Base-by-base conservation (phyloP, 2,888 invertebrate genomes). In the Drosophila anceps region DNA sequence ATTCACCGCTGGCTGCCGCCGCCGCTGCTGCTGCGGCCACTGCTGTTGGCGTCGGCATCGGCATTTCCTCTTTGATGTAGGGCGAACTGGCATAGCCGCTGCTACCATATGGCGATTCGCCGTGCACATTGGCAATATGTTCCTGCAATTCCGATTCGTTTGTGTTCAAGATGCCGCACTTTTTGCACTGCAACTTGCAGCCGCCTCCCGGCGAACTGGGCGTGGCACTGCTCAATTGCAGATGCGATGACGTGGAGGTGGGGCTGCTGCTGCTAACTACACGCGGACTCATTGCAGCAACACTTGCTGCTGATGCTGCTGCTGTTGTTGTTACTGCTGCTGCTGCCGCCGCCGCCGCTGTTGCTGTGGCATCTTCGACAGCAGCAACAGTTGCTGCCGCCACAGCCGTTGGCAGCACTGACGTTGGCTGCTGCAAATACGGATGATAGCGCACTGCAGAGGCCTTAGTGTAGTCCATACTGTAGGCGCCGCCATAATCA, bases 81-180 rank as follows among this genome's bases (percentile, higher is more conserved):
- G 92, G 91, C 2, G 90, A 91, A 27, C 88, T 91, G 53, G 90
- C 88, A 50, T 91, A 91, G 24, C 91, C 92, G 58, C 91, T 91
- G 76, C 91, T 91, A n/a, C 89, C 91, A 59, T 91, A 90, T 4
- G 92, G 84, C 15, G 90, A 92, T 29, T 91, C 89, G 0, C 93
- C 94, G 90, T 97, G 97, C 66, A 95, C 95, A 12, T 95, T 94
- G 80, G 95, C 95, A 70, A 96, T 94, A 90, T 97, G 97, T 83
- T 97, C 97, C 74, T 95, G 95, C 58, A 97, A 93, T 88, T 95
- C 96, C 53, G 95, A 94, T 51, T 96, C 95, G 46, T 96, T 96
- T 90, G 96, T 96, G 90, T 96, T 96, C 63, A 96, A 95, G 73
- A 95, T 95, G 68, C 97, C 97, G 91, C 97, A 97, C 92, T 97